These are phyloP conservation scores for Hippoglossus stenolepis DNA, from an alignment of 2,113 vertebrate species.

Conservation along the genomic window DNA sequence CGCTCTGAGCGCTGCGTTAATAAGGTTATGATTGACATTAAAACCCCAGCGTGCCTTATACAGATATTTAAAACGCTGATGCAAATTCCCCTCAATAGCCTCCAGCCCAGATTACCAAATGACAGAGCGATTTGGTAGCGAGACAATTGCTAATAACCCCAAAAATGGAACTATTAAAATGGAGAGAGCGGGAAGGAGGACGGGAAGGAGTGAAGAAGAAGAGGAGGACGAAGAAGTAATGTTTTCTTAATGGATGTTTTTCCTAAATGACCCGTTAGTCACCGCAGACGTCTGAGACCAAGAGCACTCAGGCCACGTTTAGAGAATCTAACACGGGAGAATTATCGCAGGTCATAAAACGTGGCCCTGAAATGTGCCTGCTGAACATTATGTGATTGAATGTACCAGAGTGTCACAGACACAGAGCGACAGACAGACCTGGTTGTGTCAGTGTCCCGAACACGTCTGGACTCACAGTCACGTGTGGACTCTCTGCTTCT, in stretches of 20 bases:
- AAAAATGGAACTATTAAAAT: slow-evolving; percentile 69
- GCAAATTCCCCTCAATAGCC: slow-evolving; percentile 73
- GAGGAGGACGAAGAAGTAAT: slow-evolving; percentile 23
- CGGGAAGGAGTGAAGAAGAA: slow-evolving; percentile 22
- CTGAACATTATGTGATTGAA: slow-evolving; percentile 29
- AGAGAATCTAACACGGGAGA: slow-evolving; percentile 35
- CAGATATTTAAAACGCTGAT: slow-evolving; percentile 70
- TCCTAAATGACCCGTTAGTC: slow-evolving; percentile 60
- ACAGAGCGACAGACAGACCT: slow-evolving; percentile 38
- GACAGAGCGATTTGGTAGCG: slow-evolving; percentile 64
- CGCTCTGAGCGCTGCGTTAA: slow-evolving; percentile 69
- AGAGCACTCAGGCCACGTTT: slow-evolving; percentile 10
- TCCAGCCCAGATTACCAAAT: slow-evolving; percentile 74
- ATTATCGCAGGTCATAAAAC: slow-evolving; percentile 35
- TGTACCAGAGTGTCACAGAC: background rate
- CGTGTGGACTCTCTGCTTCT: slow-evolving; percentile 11
- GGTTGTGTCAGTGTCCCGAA: slow-evolving; percentile 67
- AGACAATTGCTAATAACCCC: slow-evolving; percentile 72
- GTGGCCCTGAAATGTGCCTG: slow-evolving; percentile 25
- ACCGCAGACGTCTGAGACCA: background rate
- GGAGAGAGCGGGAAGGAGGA: slow-evolving; percentile 38
- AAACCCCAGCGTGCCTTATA: slow-evolving; percentile 64
- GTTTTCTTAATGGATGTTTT: slow-evolving; percentile 63
- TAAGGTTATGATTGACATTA: slow-evolving; percentile 80
- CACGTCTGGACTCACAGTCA: slow-evolving; percentile 50